A percentile compares a stretch with the other conserved stretches of the same genome.
Evolutionary conservation across 2,888 invertebrate genomes (phyloP).

Genomic region (Eupithecia vulgata): DNA sequence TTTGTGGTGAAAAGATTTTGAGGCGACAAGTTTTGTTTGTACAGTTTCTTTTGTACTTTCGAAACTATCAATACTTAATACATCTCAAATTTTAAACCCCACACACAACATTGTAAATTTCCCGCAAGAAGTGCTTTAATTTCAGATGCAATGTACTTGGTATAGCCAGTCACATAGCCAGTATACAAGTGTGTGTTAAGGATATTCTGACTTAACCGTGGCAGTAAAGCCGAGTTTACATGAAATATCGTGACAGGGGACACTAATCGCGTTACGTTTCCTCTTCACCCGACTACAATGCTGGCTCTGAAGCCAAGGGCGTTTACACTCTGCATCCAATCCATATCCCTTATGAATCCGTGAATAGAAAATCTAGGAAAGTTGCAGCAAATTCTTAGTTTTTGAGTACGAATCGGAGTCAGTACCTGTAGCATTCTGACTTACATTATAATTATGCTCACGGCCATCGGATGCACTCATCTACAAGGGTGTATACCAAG

Average conservation of each 20-base stretch:
- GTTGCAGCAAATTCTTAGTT: neutral
- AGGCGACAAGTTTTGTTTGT: neutral
- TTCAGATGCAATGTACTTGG: neutral
- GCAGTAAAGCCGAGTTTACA: constrained; percentile 3
- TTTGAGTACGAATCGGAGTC: no score
- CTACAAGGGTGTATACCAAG: no score
- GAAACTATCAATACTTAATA: neutral
- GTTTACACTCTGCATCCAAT: neutral
- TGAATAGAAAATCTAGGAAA: neutral
- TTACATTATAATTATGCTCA: no score
- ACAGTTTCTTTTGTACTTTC: neutral
- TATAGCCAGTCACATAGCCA: neutral
- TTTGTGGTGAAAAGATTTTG: neutral
- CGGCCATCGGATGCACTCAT: no score
- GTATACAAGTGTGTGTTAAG: neutral
- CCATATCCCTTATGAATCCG: neutral
- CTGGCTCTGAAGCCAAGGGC: neutral
- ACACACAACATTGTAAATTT: neutral
- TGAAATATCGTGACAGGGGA: constrained; percentile 16
- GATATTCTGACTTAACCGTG: neutral
- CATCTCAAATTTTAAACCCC: neutral
- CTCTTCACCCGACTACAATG: neutral
- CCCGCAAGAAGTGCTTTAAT: neutral
- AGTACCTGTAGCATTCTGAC: no score
- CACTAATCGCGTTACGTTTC: constrained; percentile 17